phyloP scores from a whole-genome alignment of 2,113 vertebrate species.

The Cettia cetti region DNA sequence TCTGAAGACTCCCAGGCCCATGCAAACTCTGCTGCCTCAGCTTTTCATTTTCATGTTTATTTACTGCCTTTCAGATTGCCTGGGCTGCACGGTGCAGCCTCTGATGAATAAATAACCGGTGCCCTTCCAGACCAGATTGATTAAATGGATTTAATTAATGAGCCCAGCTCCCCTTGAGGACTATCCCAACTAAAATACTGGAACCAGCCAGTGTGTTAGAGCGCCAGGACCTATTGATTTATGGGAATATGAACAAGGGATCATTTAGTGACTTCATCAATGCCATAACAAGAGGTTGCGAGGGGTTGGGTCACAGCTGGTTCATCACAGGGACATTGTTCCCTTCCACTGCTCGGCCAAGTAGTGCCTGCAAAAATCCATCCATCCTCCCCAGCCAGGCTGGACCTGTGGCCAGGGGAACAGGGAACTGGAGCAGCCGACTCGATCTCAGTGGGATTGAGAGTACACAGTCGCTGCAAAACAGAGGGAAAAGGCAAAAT shows the following conservation, averaged over 20 bases:
- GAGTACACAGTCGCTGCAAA: fast-evolving
- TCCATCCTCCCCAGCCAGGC: fast-evolving
- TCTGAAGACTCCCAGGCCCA: conserved; percentile 20
- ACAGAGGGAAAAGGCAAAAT: background rate
- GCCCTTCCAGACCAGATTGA: conserved; percentile 57
- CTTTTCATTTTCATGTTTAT: conserved; percentile 60
- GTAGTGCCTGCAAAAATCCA: fast-evolving
- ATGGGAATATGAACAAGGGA: background rate
- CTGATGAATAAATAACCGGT: conserved; percentile 56
- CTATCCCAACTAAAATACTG: conserved; percentile 18
- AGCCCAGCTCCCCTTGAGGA: conserved; percentile 20
- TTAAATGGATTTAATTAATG: conserved; percentile 63
- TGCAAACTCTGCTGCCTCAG: conserved; percentile 35
- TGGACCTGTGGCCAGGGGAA: background rate
- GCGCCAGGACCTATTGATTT: background rate
- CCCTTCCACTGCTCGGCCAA: background rate
- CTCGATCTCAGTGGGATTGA: fast-evolving
- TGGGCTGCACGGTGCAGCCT: background rate
- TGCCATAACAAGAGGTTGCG: background rate
- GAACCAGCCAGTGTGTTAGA: background rate
- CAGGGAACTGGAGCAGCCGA: background rate
- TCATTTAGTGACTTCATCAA: background rate
- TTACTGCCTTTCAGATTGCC: conserved; percentile 48
- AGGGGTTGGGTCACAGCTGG: background rate
- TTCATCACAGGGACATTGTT: background rate